These are phyloP conservation scores for Dendrocincla fuliginosa DNA, from an alignment of 2,797 vertebrate species.

Conservation along the genomic window DNA sequence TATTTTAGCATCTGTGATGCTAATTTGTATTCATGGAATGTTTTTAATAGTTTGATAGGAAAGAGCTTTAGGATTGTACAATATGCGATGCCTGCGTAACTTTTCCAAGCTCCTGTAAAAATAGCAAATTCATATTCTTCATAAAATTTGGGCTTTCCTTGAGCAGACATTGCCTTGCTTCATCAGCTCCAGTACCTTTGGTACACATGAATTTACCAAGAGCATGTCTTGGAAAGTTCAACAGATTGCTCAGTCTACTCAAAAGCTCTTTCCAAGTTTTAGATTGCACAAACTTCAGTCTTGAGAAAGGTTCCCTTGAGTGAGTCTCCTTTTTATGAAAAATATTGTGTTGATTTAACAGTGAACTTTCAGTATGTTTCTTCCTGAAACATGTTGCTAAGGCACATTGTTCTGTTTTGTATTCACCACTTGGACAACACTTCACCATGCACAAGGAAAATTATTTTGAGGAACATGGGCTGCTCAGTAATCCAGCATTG, in stretches of 20 bases:
- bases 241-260: not conserved
- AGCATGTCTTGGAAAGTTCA: slow-evolving; percentile 7
- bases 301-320: slow-evolving; percentile 31
- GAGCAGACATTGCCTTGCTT: not conserved
- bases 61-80: not conserved
- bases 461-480: not conserved
- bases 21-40: not conserved
- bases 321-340: not conserved
- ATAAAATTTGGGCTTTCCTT: not conserved
- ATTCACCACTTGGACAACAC: not conserved
- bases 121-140: not conserved
- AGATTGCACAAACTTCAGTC: slow-evolving; percentile 12
- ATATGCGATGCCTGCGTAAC: not conserved
- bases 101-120: not conserved
- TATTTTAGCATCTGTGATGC: not conserved
- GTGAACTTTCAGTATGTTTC: not conserved
- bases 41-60: not conserved
- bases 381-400: slow-evolving; percentile 3
- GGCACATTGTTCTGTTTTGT: not conserved
- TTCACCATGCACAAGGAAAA: not conserved
- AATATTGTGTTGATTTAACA: not conserved
- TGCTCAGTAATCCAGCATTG: not conserved
- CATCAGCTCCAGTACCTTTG: slow-evolving; percentile 32
- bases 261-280: slow-evolving; percentile 32
- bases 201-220: slow-evolving; percentile 37